Conservation (phyloP, 2,797 vertebrate species). For the Onychomys leucogaster region DNA sequence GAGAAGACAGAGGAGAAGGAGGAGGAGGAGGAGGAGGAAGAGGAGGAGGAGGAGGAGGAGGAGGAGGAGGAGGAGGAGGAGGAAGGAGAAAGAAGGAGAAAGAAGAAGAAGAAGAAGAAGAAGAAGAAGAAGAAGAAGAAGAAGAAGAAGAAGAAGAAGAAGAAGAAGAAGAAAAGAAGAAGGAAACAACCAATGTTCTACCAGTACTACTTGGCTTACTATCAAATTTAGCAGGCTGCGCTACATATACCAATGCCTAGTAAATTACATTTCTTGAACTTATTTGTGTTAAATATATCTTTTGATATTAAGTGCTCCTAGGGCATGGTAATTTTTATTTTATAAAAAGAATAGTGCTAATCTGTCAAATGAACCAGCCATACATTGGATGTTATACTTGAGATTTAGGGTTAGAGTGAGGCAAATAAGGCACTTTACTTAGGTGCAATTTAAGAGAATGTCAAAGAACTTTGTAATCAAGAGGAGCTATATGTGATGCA, state of each 20-base stretch:
- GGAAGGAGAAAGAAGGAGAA: too few species aligned
- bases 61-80: too few species aligned
- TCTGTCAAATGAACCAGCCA: not conserved
- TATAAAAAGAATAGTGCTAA: not conserved
- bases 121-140: too few species aligned
- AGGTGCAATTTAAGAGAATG: not conserved
- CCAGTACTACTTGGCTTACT: not conserved
- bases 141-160: too few species aligned
- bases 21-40: too few species aligned
- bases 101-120: too few species aligned
- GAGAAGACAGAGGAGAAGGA: too few species aligned
- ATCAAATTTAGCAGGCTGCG: not conserved
- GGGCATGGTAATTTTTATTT: not conserved
- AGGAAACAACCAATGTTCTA: accelerated
- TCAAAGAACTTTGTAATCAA: not conserved
- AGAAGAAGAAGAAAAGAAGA: not conserved
- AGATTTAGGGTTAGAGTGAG: not conserved
- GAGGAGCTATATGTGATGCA: not conserved
- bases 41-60: accelerated
- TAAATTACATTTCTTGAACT: not conserved
- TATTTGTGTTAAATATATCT: not conserved
- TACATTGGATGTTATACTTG: not conserved
- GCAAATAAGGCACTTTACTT: not conserved
- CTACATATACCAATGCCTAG: not conserved
- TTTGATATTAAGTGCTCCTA: conserved; percentile 19